Evolutionary conservation across 2,888 invertebrate genomes (phyloP).

Genomic region (Dioctria rufipes): DNA sequence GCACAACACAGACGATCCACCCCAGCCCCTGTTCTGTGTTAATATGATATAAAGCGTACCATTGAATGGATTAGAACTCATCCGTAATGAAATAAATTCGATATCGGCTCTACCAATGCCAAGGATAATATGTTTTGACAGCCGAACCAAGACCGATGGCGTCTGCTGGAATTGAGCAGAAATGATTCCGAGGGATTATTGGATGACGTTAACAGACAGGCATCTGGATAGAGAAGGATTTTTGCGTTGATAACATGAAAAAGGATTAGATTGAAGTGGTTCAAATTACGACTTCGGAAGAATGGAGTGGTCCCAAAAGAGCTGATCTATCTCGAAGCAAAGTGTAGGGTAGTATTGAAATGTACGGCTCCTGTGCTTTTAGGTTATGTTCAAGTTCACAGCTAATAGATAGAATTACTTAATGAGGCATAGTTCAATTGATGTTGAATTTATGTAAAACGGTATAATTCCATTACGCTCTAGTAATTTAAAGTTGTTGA

Average conservation of each 20-base stretch:
- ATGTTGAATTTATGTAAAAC: slow-evolving; percentile 27
- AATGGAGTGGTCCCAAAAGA: background rate
- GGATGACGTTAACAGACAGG: slow-evolving; percentile 36
- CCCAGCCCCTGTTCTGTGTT: background rate
- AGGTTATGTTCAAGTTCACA: slow-evolving; percentile 2
- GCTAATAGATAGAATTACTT: slow-evolving; percentile 19
- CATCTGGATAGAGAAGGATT: slow-evolving; percentile 36
- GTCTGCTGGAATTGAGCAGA: slow-evolving; percentile 44
- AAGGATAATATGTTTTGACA: slow-evolving; percentile 42
- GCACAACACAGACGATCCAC: too few relatives aligned
- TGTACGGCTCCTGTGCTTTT: too few relatives aligned
- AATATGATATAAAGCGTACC: slow-evolving; percentile 47
- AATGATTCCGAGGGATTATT: slow-evolving; percentile 33
- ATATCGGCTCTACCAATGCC: slow-evolving; percentile 22
- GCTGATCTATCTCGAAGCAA: background rate
- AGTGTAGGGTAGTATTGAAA: slow-evolving; percentile 6
- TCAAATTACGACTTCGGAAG: background rate
- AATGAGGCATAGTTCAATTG: slow-evolving; percentile 30
- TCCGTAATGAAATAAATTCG: slow-evolving; percentile 48
- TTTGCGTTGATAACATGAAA: slow-evolving; percentile 9
- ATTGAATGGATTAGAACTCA: slow-evolving; percentile 41
- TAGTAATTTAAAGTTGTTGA: slow-evolving; percentile 20
- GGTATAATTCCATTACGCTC: slow-evolving; percentile 23
- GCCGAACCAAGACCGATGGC: slow-evolving; percentile 37
- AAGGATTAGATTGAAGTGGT: slow-evolving; percentile 21